Evolutionary conservation across 2,797 vertebrate species (phyloP).

Genomic region (Poeciliopsis turneri): DNA sequence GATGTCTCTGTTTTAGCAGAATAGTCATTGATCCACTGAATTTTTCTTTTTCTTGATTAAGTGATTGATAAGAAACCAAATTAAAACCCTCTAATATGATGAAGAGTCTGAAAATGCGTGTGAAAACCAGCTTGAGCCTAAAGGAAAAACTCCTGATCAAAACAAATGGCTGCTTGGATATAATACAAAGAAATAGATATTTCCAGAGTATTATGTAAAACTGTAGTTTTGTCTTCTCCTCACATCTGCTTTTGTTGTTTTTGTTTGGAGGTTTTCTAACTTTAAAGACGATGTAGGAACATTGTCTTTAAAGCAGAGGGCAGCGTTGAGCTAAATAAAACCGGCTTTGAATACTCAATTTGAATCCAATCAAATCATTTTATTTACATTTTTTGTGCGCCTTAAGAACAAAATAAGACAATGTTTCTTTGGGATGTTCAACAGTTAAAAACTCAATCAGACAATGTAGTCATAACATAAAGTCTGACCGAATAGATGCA

Average conservation of each 20-base stretch:
- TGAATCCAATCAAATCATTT: background rate
- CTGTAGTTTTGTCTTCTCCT: background rate
- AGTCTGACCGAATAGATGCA: background rate
- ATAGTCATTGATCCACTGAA: background rate
- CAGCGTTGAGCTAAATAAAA: background rate
- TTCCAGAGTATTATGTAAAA: background rate
- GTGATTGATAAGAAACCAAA: background rate
- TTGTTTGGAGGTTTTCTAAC: background rate
- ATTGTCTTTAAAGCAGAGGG: conserved; percentile 4
- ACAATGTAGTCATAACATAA: background rate
- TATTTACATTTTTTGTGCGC: background rate
- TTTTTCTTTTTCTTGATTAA: background rate
- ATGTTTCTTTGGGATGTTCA: background rate
- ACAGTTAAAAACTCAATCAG: background rate
- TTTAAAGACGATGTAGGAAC: background rate
- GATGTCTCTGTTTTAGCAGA: background rate
- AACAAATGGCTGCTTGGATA: background rate
- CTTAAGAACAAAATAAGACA: background rate
- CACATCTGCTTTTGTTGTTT: background rate
- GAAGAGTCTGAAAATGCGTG: background rate
- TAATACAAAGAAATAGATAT: background rate
- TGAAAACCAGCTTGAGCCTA: background rate
- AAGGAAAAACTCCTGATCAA: background rate
- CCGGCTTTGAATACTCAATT: too few species aligned
- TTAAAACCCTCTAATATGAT: background rate